Base-by-base conservation (phyloP, 1,140 invertebrate species). In the Drosophila kurseongensis region DNA sequence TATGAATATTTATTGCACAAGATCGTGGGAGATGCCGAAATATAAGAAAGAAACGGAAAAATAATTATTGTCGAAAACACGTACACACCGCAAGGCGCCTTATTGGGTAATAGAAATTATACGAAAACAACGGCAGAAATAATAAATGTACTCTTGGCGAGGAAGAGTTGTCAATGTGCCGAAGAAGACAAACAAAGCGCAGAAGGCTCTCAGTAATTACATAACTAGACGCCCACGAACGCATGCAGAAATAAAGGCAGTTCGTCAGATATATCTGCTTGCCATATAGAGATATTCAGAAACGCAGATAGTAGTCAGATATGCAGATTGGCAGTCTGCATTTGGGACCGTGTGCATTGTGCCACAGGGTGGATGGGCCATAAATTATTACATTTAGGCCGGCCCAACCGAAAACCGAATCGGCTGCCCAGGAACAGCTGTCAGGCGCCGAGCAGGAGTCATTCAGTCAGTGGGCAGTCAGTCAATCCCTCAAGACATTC, bases 1-100 rank as follows among this genome's bases (percentile, higher is more conserved):
- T 80, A 86, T 86, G 68, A 85, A 88, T 88, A 88, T 88, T 86
- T 86, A 88, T 88, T 88, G 48, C 83, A 56, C 51, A 66, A 88
- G 51, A 65, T 67, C 79, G 82, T 82, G 79, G 74, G 82, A 71
- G 68, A 86, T 63, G 78, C 48, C 82, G 14, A 58, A 67, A 63
- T 47, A 47, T 36, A 48, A 10, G 48, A 45, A 18, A 55, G 52
- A 62, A 69, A 48, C 51, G 63, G 62, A 54, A 59, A 68, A 69
- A 76, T 77, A 77, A 77, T 77, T 77, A 56, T 59, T 68, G 48
- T 42, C 54, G 36, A 69, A 80, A 77, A 78, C 63, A 78, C 78
- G 80, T 66, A 65, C 67, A 71, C 55, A 29, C 42, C 27, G 12
- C 59, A 41, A 56, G 67, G 54, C 61, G 63, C 60, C 78, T 41